These are phyloP conservation scores for Lucifuga dentata DNA, from an alignment of 2,113 vertebrate species.

Conservation along the genomic window DNA sequence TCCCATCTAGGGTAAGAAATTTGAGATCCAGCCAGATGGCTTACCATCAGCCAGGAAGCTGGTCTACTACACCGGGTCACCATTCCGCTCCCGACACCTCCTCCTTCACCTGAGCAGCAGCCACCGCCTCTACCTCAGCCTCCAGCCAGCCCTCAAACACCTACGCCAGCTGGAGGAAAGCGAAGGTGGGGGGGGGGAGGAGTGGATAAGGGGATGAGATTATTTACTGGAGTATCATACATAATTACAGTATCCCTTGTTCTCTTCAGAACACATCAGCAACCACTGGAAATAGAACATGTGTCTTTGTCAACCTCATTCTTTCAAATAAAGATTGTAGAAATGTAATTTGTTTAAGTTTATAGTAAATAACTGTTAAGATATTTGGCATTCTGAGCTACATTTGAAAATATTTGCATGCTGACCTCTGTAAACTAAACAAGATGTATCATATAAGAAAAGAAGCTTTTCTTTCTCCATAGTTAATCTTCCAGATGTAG, in stretches of 20 bases:
- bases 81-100: conserved; percentile 88
- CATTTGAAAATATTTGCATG: too few relatives aligned
- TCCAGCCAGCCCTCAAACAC: conserved; percentile 85
- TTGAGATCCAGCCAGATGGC: conserved; percentile 92
- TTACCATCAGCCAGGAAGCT: conserved; percentile 89
- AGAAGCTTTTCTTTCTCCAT: too few relatives aligned
- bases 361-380: too few relatives aligned
- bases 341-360: too few relatives aligned
- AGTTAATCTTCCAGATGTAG: too few relatives aligned
- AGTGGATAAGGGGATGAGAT: background rate
- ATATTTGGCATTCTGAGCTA: background rate
- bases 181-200: conserved; percentile 79
- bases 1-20: conserved; percentile 87
- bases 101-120: conserved; percentile 89
- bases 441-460: too few relatives aligned
- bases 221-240: background rate
- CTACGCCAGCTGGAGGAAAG: conserved; percentile 87
- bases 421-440: too few relatives aligned
- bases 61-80: conserved; percentile 89
- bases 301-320: too few relatives aligned
- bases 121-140: conserved; percentile 88
- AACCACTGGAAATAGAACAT: too few relatives aligned
- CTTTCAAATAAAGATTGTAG: too few relatives aligned
- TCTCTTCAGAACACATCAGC: background rate
- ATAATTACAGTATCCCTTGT: conserved; percentile 18